Percentiles rank a stretch among this genome's conserved stretches.
Evolutionary conservation across 1,140 invertebrate species (phyloP).

Genomic region (Asobara japonica): DNA sequence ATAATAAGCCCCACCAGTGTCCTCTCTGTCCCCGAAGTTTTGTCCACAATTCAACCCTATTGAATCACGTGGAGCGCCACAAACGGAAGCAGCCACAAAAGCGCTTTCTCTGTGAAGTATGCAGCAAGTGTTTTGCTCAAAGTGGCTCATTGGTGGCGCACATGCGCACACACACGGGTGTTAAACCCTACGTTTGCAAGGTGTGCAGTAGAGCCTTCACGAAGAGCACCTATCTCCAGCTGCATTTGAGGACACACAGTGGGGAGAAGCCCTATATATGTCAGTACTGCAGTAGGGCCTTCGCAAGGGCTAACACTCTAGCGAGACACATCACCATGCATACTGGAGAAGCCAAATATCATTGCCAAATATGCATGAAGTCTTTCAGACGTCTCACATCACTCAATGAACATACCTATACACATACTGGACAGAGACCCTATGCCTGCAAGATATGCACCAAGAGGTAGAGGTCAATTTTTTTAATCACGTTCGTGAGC

Average conservation of each 20-base stretch:
- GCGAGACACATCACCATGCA: constrained; percentile 86
- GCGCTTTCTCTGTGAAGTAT: constrained; percentile 58
- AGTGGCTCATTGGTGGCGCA: constrained; percentile 58
- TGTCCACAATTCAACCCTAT: constrained; percentile 52
- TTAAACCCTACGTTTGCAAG: constrained; percentile 62
- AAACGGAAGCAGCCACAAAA: constrained; percentile 58
- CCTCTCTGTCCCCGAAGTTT: constrained; percentile 57
- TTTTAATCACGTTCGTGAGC: no score
- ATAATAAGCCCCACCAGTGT: constrained; percentile 54
- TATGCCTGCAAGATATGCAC: constrained; percentile 68
- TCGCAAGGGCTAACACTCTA: constrained; percentile 78
- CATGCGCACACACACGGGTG: constrained; percentile 59
- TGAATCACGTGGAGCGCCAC: constrained; percentile 58
- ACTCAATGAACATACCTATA: constrained; percentile 59
- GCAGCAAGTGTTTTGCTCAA: constrained; percentile 60
- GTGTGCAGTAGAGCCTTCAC: constrained; percentile 63
- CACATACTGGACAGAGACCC: constrained; percentile 64
- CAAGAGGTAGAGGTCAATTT: constrained; percentile 72
- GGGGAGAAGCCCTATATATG: constrained; percentile 71
- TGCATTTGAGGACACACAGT: constrained; percentile 59
- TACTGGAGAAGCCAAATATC: constrained; percentile 63
- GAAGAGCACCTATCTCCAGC: constrained; percentile 61
- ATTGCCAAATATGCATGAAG: constrained; percentile 58
- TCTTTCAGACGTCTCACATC: constrained; percentile 58
- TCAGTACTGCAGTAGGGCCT: constrained; percentile 75